Evolutionary conservation across 2,113 vertebrate genomes (phyloP).

Genomic region (Mesembrinibis cayennensis): DNA sequence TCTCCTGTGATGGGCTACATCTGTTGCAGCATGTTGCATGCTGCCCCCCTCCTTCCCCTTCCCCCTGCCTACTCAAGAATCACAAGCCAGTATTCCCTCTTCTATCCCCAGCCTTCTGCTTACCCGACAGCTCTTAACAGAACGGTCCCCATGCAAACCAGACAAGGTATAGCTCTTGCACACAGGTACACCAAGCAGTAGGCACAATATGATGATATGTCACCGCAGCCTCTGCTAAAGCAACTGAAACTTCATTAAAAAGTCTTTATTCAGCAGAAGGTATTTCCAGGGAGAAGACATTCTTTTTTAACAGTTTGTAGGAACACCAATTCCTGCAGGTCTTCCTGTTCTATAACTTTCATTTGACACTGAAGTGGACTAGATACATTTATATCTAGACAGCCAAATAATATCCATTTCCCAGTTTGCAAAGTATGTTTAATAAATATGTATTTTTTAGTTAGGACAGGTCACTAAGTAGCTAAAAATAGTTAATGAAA

Average conservation of each 20-base stretch:
- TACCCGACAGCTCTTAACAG: constrained; percentile 23
- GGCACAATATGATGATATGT: not conserved
- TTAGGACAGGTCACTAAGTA: not conserved
- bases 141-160: constrained; percentile 22
- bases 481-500: not conserved
- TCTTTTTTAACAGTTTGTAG: not conserved
- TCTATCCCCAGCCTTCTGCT: constrained; percentile 27
- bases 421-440: not conserved
- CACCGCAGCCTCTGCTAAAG: not conserved
- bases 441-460: not conserved
- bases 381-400: not conserved
- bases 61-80: not conserved
- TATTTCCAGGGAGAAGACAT: not conserved
- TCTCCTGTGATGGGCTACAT: constrained; percentile 52
- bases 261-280: not conserved
- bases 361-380: not conserved
- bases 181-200: not conserved
- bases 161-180: not conserved
- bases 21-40: not conserved
- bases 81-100: not conserved
- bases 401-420: not conserved
- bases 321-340: not conserved
- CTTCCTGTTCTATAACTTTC: not conserved
- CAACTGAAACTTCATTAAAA: not conserved
- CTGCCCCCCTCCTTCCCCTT: not conserved